Percentiles rank a stretch among this genome's conserved stretches.
Evolutionary conservation across 1,140 invertebrate genomes (phyloP).

Genomic region (Hyles euphorbiae): DNA sequence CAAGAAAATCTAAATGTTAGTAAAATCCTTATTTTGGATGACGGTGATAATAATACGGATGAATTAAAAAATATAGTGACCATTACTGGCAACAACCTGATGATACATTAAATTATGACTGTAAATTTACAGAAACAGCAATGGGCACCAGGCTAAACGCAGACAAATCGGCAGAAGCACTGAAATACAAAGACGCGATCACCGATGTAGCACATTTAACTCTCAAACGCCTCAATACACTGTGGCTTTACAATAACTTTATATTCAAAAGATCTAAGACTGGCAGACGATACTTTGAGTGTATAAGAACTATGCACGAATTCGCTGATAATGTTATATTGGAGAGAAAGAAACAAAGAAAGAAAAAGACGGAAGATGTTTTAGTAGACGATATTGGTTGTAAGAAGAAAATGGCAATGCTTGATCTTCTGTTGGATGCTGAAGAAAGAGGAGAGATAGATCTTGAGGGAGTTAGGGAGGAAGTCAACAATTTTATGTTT

Average conservation of each 20-base stretch:
- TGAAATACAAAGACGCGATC: too few relatives aligned
- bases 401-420: constrained; percentile 78
- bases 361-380: constrained; percentile 11
- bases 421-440: constrained; percentile 81
- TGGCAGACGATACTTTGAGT: constrained; percentile 27
- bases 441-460: constrained; percentile 72
- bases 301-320: constrained; percentile 78
- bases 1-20: too few relatives aligned
- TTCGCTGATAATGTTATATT: constrained; percentile 78
- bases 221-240: neutral
- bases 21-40: too few relatives aligned
- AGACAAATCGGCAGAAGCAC: too few relatives aligned
- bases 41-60: too few relatives aligned
- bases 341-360: constrained; percentile 35
- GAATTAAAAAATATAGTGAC: too few relatives aligned
- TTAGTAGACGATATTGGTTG: constrained; percentile 12
- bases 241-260: neutral
- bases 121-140: too few relatives aligned
- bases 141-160: too few relatives aligned
- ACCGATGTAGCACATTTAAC: too few relatives aligned
- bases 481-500: constrained; percentile 81
- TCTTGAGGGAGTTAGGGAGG: constrained; percentile 81
- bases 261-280: neutral
- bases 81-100: too few relatives aligned
- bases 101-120: too few relatives aligned